Base-by-base conservation (phyloP, 2,797 vertebrate genomes). In the Varecia variegata region DNA sequence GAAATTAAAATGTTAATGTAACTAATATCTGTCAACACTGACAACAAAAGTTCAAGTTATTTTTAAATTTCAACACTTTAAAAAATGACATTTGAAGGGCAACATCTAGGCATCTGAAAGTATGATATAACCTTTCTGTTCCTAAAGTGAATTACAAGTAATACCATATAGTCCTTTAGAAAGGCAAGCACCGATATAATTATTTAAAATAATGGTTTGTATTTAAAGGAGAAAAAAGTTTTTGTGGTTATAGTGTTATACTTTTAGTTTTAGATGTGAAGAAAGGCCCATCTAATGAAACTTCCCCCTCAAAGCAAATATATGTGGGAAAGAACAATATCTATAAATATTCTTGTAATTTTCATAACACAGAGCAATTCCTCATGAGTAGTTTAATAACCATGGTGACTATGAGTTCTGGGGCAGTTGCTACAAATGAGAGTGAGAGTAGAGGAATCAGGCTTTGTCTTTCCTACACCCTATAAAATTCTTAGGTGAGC, bases 101-200 rank as follows among this genome's bases (percentile, higher is more conserved):
- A 92, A 54, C 0, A 77, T 68, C 70, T 90, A 23, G 27, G 54
- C 18, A 90, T 87, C 35, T 54, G 74, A 95, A 79, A 80, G 50
- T 45, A 70, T 92, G 68, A 92, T 40, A 23, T 2, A 71, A 40
- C 40, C 32, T 94, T 90, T 85, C n/a, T 70, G 74, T 89, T 94
- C 92, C 62, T 92, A 82, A 92, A 81, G 43, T 92, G 62, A 86
- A 80, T 87, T 95, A 90, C 56, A 92, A 89, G 10, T 80, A 90
- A 56, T 70, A 92, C 20, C 23, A 11, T 23, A 84, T 18, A 90
- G 50, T 56, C 40, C 58, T 89, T 90, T 68, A 62, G 70, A 54
- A 88, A 81, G 9, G 38, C 89, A 87, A 96, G 40, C 56, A 71
- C 8, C 18, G n/a, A 67, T 88, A 88, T 90, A 47, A 95, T 15